phyloP scores from a whole-genome alignment of 2,113 vertebrate species.

The Erinaceus europaeus region DNA sequence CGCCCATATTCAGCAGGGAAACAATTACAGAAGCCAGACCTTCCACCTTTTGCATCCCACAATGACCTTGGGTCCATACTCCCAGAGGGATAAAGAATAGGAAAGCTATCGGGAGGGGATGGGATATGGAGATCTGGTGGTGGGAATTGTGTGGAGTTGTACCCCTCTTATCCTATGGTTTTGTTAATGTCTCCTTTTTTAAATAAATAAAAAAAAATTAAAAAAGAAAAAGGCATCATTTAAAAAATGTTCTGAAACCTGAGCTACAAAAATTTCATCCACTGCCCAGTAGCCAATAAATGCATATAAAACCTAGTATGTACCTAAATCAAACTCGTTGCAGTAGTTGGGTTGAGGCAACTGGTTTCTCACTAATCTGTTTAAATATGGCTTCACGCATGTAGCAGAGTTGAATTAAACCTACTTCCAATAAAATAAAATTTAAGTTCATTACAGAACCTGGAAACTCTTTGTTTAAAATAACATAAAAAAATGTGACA shows the following conservation, averaged over 20 bases:
- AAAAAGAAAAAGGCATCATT: neutral
- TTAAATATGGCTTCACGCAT: neutral
- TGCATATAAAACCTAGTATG: neutral
- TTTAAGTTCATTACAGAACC: conserved; percentile 12
- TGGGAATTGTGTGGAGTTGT: no score
- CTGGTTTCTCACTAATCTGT: neutral
- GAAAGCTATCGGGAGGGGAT: no score
- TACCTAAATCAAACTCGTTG: conserved; percentile 3
- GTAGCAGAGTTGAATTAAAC: neutral
- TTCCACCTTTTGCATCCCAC: no score
- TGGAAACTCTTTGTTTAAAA: conserved; percentile 24
- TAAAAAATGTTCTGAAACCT: neutral
- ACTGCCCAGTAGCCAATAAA: neutral
- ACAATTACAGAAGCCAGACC: no score
- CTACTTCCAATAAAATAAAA: conserved; percentile 31
- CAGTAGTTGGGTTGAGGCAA: neutral
- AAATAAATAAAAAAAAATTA: neutral
- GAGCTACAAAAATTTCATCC: neutral
- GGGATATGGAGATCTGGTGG: no score
- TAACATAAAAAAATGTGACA: conserved; percentile 3
- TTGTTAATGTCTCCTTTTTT: no score
- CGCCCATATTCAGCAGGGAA: no score
- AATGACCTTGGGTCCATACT: no score
- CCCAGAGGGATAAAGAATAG: no score
- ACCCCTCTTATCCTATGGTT: no score